These are phyloP conservation scores for Galerucella calmariensis DNA, from an alignment of 2,888 invertebrate genomes.

Conservation along the genomic window DNA sequence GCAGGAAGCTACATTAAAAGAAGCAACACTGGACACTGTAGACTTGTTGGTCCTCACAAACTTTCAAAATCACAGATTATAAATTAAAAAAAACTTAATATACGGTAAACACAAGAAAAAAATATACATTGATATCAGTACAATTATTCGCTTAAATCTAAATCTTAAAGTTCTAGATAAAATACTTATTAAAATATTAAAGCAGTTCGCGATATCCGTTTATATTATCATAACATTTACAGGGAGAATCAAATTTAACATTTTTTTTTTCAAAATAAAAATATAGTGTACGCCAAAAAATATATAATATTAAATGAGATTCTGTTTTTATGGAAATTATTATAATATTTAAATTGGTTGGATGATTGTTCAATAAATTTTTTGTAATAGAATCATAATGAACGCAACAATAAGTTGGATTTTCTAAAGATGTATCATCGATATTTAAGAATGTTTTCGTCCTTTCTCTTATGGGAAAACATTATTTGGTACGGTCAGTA, in stretches of 20 bases:
- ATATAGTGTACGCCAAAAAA: neutral
- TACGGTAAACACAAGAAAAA: constrained; percentile 35
- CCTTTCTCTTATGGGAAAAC: neutral
- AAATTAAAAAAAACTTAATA: constrained; percentile 42
- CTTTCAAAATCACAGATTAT: constrained; percentile 47
- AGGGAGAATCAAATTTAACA: constrained; percentile 15
- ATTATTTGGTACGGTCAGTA: neutral
- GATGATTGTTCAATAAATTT: neutral
- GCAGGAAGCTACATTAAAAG: constrained; percentile 39
- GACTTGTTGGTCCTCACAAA: constrained; percentile 43
- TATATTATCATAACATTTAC: constrained; percentile 15
- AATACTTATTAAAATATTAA: constrained; percentile 36
- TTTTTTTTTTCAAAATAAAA: neutral
- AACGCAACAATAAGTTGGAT: too few species aligned
- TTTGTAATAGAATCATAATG: too few species aligned
- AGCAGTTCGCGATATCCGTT: constrained; percentile 35
- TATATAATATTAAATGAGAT: neutral
- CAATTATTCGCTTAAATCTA: constrained; percentile 33
- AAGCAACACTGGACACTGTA: constrained; percentile 34
- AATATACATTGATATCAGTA: constrained; percentile 41
- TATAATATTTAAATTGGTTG: neutral
- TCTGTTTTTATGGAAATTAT: neutral
- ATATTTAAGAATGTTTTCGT: neutral
- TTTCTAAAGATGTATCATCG: neutral
- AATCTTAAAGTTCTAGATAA: constrained; percentile 19